These are phyloP conservation scores for Cerastoderma edule DNA, from an alignment of 2,888 invertebrate species.

Conservation along the genomic window DNA sequence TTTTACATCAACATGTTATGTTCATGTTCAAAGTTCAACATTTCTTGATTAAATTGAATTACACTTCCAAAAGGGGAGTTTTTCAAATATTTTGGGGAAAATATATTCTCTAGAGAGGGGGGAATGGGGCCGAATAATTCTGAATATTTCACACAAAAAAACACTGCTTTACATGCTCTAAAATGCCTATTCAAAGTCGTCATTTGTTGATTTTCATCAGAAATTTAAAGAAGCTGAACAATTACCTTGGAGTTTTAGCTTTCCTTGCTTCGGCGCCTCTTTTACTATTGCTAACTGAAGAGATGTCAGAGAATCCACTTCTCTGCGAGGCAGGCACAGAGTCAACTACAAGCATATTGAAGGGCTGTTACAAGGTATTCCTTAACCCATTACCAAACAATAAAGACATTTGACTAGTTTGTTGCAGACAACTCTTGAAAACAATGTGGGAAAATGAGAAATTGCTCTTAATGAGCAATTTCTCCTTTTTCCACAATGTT, in stretches of 20 bases:
- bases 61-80: too few species aligned
- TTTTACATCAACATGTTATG: too few species aligned
- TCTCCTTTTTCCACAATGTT: background rate
- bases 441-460: background rate
- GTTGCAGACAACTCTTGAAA: background rate
- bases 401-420: background rate
- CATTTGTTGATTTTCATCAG: too few species aligned
- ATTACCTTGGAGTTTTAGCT: slow-evolving; percentile 59
- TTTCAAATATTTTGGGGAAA: too few species aligned
- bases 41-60: too few species aligned
- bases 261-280: slow-evolving; percentile 47
- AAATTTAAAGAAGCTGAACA: background rate
- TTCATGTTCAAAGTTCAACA: too few species aligned
- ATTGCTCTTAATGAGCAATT: background rate
- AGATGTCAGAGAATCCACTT: slow-evolving; percentile 66
- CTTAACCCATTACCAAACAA: background rate
- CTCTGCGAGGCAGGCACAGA: slow-evolving; percentile 44
- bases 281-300: slow-evolving; percentile 64
- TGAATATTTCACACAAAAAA: too few species aligned
- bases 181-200: too few species aligned
- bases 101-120: too few species aligned
- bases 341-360: slow-evolving; percentile 8
- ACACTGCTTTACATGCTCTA: too few species aligned
- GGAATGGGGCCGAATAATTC: too few species aligned
- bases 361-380: background rate